Conservation (phyloP, 2,113 vertebrate genomes). For the Elgaria multicarinata region DNA sequence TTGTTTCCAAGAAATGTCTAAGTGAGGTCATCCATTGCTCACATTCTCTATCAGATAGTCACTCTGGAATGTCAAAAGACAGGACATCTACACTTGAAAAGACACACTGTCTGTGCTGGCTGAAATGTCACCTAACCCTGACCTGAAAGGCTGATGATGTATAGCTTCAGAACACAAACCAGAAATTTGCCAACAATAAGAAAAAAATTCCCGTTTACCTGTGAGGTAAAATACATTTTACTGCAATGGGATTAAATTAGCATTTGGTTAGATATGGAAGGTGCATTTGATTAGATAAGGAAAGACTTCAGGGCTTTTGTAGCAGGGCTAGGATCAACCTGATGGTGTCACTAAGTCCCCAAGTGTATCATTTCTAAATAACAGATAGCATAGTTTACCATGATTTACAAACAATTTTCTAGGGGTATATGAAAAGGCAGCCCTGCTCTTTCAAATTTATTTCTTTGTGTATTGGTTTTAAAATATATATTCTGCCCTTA, state of each 20-base stretch:
- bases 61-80: background rate
- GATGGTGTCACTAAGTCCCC: background rate
- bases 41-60: background rate
- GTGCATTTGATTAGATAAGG: no score
- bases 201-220: background rate
- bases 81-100: background rate
- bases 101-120: background rate
- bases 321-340: background rate
- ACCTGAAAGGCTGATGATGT: background rate
- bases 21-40: background rate
- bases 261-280: background rate
- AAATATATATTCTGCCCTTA: no score
- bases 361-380: background rate
- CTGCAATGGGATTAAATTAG: background rate
- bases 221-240: background rate
- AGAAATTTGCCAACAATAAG: background rate
- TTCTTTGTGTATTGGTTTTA: no score
- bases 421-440: background rate
- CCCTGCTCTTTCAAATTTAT: background rate
- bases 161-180: background rate
- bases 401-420: background rate
- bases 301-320: background rate
- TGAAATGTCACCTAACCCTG: background rate
- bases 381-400: background rate
- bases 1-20: background rate